A percentile compares a stretch with the other conserved stretches of the same genome.
These are phyloP conservation scores for Porites divaricata DNA, from an alignment of 92 coral and sea anemone genomes.

Conservation along the genomic window DNA sequence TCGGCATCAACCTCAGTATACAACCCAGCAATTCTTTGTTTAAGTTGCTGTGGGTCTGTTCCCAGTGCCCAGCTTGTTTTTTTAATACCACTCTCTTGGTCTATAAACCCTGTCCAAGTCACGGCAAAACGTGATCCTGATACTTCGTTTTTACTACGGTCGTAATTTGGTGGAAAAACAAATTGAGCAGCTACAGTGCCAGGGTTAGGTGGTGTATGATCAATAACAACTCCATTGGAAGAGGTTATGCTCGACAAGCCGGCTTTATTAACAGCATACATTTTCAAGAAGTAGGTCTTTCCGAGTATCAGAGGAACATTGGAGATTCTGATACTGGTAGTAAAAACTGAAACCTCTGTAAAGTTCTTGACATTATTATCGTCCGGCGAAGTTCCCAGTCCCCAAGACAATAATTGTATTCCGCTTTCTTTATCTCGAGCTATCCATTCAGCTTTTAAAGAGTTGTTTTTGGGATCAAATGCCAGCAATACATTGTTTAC, in stretches of 20 bases:
- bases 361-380: constrained; percentile 59
- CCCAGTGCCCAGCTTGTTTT: constrained; percentile 86
- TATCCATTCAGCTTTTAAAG: constrained; percentile 69
- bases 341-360: constrained; percentile 35
- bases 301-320: constrained; percentile 70
- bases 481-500: constrained; percentile 62
- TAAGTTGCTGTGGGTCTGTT: constrained; percentile 37
- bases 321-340: constrained; percentile 38
- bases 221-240: constrained; percentile 86
- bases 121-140: constrained; percentile 79
- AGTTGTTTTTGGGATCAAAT: constrained; percentile 64
- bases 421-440: constrained; percentile 79
- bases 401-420: constrained; percentile 73
- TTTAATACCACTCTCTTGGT: constrained; percentile 83
- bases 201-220: constrained; percentile 79
- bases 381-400: constrained; percentile 80
- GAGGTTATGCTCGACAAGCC: constrained; percentile 70
- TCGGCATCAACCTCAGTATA: constrained; percentile 61
- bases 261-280: constrained; percentile 73
- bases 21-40: constrained; percentile 18
- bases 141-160: constrained; percentile 78
- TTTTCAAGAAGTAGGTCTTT: constrained; percentile 74
- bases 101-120: constrained; percentile 92
- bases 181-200: constrained; percentile 78
- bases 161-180: constrained; percentile 78